Conservation (phyloP, 1,140 invertebrate species). For the Heliothis subflexa region DNA sequence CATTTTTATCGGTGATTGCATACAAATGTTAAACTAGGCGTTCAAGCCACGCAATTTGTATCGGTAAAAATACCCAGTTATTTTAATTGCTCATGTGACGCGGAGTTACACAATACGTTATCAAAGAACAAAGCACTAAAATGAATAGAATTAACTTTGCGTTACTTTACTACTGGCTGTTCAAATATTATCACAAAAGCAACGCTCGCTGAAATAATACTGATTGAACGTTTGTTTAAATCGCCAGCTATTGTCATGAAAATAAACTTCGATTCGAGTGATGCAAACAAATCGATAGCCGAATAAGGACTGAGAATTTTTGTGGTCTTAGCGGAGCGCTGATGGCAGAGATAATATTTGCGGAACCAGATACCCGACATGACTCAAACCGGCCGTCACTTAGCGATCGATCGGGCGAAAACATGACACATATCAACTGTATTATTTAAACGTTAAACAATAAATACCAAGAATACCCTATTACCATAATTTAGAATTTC, state of each 20-base stretch:
- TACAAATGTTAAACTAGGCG: not conserved
- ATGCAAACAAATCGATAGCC: constrained; percentile 26
- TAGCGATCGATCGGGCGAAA: constrained; percentile 12
- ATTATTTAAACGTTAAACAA: constrained; percentile 21
- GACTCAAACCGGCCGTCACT: constrained; percentile 18
- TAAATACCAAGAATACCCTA: not conserved
- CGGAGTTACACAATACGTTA: constrained; percentile 15
- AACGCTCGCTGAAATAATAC: constrained; percentile 20
- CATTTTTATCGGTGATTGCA: too few species aligned
- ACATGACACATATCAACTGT: not conserved
- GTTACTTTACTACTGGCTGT: constrained; percentile 21
- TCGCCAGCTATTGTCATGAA: not conserved
- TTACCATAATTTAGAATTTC: constrained; percentile 16
- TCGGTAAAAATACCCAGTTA: not conserved
- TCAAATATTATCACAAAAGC: constrained; percentile 13
- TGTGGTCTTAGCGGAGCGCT: constrained; percentile 12
- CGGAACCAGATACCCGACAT: constrained; percentile 18
- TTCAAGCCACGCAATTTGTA: not conserved
- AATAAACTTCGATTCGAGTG: constrained; percentile 18
- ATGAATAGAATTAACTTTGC: constrained; percentile 21
- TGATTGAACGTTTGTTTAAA: constrained; percentile 12
- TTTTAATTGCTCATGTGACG: not conserved
- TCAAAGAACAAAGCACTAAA: constrained; percentile 42
- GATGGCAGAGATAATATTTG: constrained; percentile 39
- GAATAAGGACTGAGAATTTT: constrained; percentile 23